Base-by-base conservation (phyloP, 2,113 vertebrate genomes). In the Pagrus major region DNA sequence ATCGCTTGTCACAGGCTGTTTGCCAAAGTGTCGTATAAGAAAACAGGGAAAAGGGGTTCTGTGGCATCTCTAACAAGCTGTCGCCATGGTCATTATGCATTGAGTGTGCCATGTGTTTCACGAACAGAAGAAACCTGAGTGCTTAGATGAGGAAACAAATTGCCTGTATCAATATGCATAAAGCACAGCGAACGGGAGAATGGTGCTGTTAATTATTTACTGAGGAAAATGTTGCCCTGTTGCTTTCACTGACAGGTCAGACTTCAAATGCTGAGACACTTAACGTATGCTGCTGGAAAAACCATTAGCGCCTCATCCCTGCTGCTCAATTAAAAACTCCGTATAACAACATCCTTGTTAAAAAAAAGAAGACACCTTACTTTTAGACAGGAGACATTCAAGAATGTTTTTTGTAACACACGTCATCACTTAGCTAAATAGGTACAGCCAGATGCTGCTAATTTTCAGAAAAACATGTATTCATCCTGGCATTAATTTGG, bases 121-220 rank as follows among this genome's bases (percentile, higher is more conserved):
- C 52, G 7, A 78, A 76, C 78, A 86, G 72, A 85, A 77, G 74
- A 71, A 89, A 87, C 76, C 79, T 80, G 66, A 90, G 80, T 86
- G 83, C 80, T 81, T 58, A 72, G 81, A 89, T 75, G 81, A 88
- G 59, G 67, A 65, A 85, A 88, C 86, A 90, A 91, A 93, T 87
- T 86, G 86, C 76, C 55, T 83, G 56, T 85, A 89, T 89, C 90
- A 88, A 90, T 90, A 90, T 90, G 86, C 80, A 88, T 66, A 42
- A 47, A 76, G 88, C 74, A 83, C 33, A 86, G 79, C 46, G 29
- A 87, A 83, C 49, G 71, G 55, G 51, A 88, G 72, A 88, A 81
- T 77, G 79, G 84, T 16, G 16, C 56, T 81, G 80, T 90, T 89
- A 91, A 91, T 92, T 86, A 92, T 92, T 92, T 82, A 92, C 71